Evolutionary conservation across 1,140 invertebrate species (phyloP).

Genomic region (Cotesia chilonis): DNA sequence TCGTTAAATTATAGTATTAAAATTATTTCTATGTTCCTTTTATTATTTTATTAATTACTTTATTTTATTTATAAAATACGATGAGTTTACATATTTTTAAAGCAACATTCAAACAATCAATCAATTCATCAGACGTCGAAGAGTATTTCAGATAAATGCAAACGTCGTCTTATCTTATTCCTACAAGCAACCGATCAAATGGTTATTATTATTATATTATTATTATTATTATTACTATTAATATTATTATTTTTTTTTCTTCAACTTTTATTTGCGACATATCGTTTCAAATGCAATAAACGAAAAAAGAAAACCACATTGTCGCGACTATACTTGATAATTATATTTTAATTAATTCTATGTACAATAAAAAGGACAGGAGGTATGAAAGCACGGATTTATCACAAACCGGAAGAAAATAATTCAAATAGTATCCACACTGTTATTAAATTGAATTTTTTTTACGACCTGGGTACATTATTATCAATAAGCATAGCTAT

Average conservation of each 20-base stretch:
- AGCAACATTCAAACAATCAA: no score
- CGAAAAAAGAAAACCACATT: slow-evolving; percentile 11
- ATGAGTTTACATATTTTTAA: no score
- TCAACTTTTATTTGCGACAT: slow-evolving; percentile 7
- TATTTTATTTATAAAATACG: no score
- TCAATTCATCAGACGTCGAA: no score
- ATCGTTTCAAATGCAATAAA: background rate
- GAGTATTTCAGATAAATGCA: no score
- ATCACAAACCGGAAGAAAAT: slow-evolving; percentile 14
- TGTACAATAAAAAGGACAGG: slow-evolving; percentile 25
- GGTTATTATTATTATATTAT: background rate
- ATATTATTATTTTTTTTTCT: background rate
- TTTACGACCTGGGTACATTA: slow-evolving; percentile 29
- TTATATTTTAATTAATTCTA: slow-evolving; percentile 11
- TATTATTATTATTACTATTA: no score
- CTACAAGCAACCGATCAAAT: slow-evolving; percentile 11
- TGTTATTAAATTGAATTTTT: slow-evolving; percentile 32
- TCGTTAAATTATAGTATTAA: slow-evolving; percentile 9
- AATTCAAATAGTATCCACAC: slow-evolving; percentile 11
- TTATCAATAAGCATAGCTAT: slow-evolving; percentile 25
- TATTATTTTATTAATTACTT: no score
- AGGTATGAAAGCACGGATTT: slow-evolving; percentile 5
- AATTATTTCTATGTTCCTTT: no score
- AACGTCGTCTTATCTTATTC: no score
- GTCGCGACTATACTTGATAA: slow-evolving; percentile 4